These are phyloP conservation scores for Nezara viridula DNA, from an alignment of 2,888 invertebrate genomes.

Conservation along the genomic window DNA sequence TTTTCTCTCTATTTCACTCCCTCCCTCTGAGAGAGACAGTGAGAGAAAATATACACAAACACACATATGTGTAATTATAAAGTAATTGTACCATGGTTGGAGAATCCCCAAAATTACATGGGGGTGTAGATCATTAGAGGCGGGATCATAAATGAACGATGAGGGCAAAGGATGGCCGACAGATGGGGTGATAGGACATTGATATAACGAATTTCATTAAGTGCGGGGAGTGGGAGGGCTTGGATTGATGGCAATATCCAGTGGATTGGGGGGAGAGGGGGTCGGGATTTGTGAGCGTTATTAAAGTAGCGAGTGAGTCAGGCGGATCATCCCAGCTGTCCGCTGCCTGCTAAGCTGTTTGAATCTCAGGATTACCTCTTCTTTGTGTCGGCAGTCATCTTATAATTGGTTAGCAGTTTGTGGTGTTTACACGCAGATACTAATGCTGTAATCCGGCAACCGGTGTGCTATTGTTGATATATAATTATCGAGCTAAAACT, in stretches of 20 bases:
- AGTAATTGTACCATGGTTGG: not conserved
- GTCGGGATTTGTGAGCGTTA: not conserved
- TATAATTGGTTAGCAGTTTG: not conserved
- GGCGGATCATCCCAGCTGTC: not conserved
- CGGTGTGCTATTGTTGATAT: too few relatives aligned
- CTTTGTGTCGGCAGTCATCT: not conserved
- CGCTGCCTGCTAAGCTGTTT: not conserved
- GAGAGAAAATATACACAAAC: too few relatives aligned
- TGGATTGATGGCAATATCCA: conserved; percentile 23
- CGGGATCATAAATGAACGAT: conserved; percentile 36
- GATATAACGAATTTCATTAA: conserved; percentile 49
- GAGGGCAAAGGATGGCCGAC: not conserved
- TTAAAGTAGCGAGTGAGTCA: conserved; percentile 13
- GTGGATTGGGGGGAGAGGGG: not conserved
- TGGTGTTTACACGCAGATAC: not conserved
- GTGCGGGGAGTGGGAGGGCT: not conserved
- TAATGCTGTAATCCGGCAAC: too few relatives aligned
- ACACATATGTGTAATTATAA: too few relatives aligned
- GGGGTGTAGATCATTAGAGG: not conserved
- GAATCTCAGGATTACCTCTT: not conserved
- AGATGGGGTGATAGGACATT: conserved; percentile 38
- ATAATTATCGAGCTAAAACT: too few relatives aligned
- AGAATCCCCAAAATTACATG: not conserved
- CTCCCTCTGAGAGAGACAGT: too few relatives aligned
- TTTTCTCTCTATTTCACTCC: too few relatives aligned